Evolutionary conservation across 37 sponge, comb jelly and placozoan species (phyloP).

Genomic region (Aphrocallistes beatrix): DNA sequence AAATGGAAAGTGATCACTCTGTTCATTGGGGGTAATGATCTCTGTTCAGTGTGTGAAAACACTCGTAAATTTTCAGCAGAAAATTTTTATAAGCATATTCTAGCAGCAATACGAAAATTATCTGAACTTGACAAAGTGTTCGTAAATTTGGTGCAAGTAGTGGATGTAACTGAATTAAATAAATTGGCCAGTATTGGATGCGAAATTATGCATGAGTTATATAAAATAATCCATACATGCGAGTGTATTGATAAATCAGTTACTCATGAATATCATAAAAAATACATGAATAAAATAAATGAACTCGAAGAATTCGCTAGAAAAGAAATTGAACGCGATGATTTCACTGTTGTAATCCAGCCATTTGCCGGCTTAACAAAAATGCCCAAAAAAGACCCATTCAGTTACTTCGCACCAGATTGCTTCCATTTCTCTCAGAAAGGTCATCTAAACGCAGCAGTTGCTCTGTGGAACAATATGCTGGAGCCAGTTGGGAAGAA

Average conservation of each 20-base stretch:
- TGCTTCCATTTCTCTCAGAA: conserved; percentile 56
- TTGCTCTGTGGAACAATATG: conserved; percentile 62
- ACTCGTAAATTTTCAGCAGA: not conserved
- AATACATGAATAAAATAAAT: not conserved
- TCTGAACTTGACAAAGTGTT: conserved; percentile 28
- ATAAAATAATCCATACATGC: not conserved
- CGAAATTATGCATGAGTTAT: not conserved
- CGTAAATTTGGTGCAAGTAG: conserved; percentile 25
- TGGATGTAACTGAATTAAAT: conserved; percentile 24
- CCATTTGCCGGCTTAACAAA: conserved; percentile 34
- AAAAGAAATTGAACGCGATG: conserved; percentile 26
- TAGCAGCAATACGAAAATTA: not conserved
- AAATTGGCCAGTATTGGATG: conserved; percentile 2
- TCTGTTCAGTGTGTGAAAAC: conserved; percentile 38
- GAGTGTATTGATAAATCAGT: not conserved
- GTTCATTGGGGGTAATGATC: conserved; percentile 67
- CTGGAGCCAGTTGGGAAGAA: conserved; percentile 44
- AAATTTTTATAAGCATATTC: not conserved
- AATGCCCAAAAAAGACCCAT: not conserved
- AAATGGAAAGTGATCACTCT: conserved; percentile 54
- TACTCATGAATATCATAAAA: not conserved
- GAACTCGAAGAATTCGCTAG: not conserved
- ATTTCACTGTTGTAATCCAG: conserved; percentile 52
- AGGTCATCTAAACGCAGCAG: conserved; percentile 30
- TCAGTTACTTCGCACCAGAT: conserved; percentile 44